phyloP scores from a whole-genome alignment of 2,888 invertebrate genomes.

The Synanthedon formicaeformis region DNA sequence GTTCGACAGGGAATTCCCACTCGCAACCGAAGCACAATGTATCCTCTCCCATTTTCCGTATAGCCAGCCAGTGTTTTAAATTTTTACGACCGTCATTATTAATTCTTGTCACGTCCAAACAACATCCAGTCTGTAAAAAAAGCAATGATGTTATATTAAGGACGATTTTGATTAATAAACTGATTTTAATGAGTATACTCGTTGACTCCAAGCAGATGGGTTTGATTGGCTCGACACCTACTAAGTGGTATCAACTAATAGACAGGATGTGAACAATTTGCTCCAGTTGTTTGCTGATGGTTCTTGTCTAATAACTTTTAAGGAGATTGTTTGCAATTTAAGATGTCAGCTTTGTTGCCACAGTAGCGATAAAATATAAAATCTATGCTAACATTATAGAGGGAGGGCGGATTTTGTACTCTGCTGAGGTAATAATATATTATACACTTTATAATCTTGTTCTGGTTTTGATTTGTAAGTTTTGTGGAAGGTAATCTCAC shows the following conservation, averaged over 20 bases:
- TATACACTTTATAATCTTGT: neutral
- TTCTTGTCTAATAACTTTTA: constrained; percentile 3
- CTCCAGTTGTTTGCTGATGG: constrained; percentile 36
- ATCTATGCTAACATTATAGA: too few relatives aligned
- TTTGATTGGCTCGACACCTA: constrained; percentile 56
- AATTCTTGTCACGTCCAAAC: too few relatives aligned
- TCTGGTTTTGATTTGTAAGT: too few relatives aligned
- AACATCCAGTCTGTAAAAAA: too few relatives aligned
- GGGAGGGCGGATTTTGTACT: neutral
- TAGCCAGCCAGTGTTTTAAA: neutral
- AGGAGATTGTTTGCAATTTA: constrained; percentile 1
- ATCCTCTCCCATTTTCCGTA: neutral
- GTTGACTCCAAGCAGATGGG: constrained; percentile 46
- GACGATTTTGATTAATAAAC: constrained; percentile 13
- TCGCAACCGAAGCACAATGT: constrained; percentile 11
- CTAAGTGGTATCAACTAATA: constrained; percentile 46
- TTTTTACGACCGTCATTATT: neutral
- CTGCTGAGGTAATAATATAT: neutral
- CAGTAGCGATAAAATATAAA: too few relatives aligned
- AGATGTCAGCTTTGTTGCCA: too few relatives aligned
- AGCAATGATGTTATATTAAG: too few relatives aligned
- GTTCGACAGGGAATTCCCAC: constrained; percentile 42
- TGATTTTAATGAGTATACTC: constrained; percentile 42
- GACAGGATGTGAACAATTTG: constrained; percentile 63
- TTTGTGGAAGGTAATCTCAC: too few relatives aligned